A percentile compares a stretch with the other conserved stretches of the same genome.
These are phyloP conservation scores for Theristus sp. DNA, from an alignment of 2,888 invertebrate species.

Conservation along the genomic window DNA sequence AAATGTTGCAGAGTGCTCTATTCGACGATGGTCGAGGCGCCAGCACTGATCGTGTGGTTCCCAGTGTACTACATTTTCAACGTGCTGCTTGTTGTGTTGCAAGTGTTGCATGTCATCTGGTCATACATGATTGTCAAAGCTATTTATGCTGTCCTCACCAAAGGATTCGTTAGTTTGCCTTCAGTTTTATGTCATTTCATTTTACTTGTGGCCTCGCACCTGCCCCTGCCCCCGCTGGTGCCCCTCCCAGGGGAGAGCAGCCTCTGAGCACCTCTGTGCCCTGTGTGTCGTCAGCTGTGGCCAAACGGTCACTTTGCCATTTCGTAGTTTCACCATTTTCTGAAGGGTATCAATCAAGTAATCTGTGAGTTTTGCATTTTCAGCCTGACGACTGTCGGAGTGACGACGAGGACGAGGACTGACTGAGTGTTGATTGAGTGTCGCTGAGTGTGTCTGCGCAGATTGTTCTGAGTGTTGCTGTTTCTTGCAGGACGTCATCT, in stretches of 20 bases:
- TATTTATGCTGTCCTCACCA: neutral
- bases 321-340: too few relatives aligned
- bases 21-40: slow-evolving; percentile 43
- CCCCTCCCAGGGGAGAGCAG: too few relatives aligned
- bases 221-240: too few relatives aligned
- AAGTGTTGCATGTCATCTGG: slow-evolving; percentile 66
- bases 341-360: too few relatives aligned
- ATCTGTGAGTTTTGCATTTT: neutral
- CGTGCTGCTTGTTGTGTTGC: slow-evolving; percentile 52
- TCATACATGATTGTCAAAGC: slow-evolving; percentile 58
- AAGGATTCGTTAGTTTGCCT: neutral
- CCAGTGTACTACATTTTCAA: slow-evolving; percentile 74
- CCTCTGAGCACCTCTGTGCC: too few relatives aligned
- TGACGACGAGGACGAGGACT: neutral
- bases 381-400: neutral
- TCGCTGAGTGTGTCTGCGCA: too few relatives aligned
- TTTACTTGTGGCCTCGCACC: too few relatives aligned
- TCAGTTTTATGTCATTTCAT: too few relatives aligned
- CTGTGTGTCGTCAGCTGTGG: too few relatives aligned
- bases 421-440: neutral
- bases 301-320: too few relatives aligned
- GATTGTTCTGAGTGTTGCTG: too few relatives aligned
- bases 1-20: neutral
- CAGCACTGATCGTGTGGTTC: slow-evolving; percentile 10
- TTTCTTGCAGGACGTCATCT: too few relatives aligned